Percentiles rank a stretch among this genome's conserved stretches.
Evolutionary conservation across 30 jellyfish, hydroid and myxozoan species (phyloP).

Genomic region (Pseudorhiza aurosa): DNA sequence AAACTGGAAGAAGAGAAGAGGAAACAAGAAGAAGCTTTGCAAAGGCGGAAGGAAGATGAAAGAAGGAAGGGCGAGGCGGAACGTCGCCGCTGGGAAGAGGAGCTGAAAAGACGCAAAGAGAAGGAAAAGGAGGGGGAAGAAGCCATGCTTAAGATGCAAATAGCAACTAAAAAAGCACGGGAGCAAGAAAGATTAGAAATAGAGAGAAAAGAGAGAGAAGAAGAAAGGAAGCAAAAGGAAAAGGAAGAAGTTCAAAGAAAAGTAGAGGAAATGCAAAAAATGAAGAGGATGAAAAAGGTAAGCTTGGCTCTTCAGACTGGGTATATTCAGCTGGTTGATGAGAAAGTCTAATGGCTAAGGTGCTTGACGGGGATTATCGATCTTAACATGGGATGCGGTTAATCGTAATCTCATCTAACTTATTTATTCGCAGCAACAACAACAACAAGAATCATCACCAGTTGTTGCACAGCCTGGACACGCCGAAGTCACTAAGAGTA

Average conservation of each 20-base stretch:
- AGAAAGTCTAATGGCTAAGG: no score
- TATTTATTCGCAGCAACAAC: no score
- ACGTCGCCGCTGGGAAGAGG: slow-evolving; percentile 63
- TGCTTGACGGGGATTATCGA: no score
- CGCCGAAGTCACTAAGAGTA: no score
- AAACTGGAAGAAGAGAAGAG: slow-evolving; percentile 54
- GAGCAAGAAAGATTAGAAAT: slow-evolving; percentile 18
- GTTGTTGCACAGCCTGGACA: no score
- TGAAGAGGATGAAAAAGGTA: slow-evolving; percentile 74
- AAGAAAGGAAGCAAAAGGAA: slow-evolving; percentile 32
- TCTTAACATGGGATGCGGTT: no score
- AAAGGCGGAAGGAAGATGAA: slow-evolving; percentile 53
- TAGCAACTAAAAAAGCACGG: not conserved
- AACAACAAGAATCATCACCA: no score
- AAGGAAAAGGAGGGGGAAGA: slow-evolving; percentile 28
- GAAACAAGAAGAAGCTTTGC: slow-evolving; percentile 25
- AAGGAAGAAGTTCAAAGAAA: slow-evolving; percentile 66
- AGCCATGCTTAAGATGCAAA: not conserved
- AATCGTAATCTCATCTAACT: no score
- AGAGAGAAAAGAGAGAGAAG: slow-evolving; percentile 16
- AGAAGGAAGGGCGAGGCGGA: slow-evolving; percentile 51
- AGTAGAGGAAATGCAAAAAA: slow-evolving; percentile 88
- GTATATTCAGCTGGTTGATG: no score
- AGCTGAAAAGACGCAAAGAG: slow-evolving; percentile 24
- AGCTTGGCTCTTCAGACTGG: not conserved